Conservation (phyloP, 2,113 vertebrate species). For the Carassius carassius region DNA sequence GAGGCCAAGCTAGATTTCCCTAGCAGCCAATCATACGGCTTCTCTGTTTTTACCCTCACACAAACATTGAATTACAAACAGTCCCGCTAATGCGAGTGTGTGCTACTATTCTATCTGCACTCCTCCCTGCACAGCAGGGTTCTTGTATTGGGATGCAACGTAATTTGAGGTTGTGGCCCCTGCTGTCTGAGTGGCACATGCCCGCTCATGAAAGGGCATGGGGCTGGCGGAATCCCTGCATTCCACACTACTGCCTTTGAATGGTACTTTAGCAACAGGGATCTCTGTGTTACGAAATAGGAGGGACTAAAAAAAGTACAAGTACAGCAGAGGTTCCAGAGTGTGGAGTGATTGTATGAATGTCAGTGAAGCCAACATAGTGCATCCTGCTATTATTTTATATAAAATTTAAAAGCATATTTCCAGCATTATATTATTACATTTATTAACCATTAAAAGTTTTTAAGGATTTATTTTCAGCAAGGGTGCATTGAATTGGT, state of each 20-base stretch:
- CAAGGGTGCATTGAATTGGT: background rate
- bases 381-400: background rate
- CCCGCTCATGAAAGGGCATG: conserved; percentile 57
- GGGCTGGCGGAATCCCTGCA: conserved; percentile 51
- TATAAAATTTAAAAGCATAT: background rate
- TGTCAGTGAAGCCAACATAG: background rate
- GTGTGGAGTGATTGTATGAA: background rate
- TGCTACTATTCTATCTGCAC: conserved; percentile 53
- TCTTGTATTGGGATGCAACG: conserved; percentile 55
- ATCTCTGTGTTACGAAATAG: conserved; percentile 16
- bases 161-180: conserved; percentile 62
- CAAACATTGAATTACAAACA: conserved; percentile 48
- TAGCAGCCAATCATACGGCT: conserved; percentile 56
- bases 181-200: conserved; percentile 59
- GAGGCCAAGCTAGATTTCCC: conserved; percentile 62
- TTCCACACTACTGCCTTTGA: conserved; percentile 34
- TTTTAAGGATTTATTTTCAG: background rate
- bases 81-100: conserved; percentile 51
- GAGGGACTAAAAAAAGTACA: background rate
- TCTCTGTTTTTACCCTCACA: conserved; percentile 48
- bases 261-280: conserved; percentile 27
- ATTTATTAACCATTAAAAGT: background rate
- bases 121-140: conserved; percentile 48
- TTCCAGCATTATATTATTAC: background rate
- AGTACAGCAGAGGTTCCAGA: background rate